A percentile compares a stretch with the other conserved stretches of the same genome.
Conservation (phyloP, 2,113 vertebrate genomes). For the Pseudonaja textilis region DNA sequence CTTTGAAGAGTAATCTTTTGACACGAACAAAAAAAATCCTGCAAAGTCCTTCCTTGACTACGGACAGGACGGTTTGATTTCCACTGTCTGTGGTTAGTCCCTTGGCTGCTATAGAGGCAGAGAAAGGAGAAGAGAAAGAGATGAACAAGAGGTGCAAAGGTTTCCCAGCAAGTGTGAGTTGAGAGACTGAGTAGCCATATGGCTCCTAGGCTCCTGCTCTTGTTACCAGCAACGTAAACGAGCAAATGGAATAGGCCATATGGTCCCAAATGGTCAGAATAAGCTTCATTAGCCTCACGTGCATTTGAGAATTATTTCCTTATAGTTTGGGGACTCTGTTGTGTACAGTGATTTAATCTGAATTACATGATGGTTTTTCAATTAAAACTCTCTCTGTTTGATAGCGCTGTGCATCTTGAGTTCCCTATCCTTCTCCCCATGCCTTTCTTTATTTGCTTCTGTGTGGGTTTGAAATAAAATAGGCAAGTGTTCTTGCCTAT, state of each 20-base stretch:
- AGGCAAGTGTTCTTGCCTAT: not conserved
- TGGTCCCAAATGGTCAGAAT: slow-evolving; percentile 15
- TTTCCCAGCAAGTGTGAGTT: not conserved
- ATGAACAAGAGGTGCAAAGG: not conserved
- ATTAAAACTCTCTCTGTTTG: not conserved
- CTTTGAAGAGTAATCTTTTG: not conserved
- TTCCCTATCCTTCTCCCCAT: not conserved
- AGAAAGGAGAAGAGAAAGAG: not conserved
- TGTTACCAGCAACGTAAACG: slow-evolving; percentile 13
- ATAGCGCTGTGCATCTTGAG: not conserved
- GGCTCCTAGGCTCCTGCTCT: not conserved
- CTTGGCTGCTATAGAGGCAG: not conserved
- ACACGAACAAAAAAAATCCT: not conserved
- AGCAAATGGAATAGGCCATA: slow-evolving; percentile 54
- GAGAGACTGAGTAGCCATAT: slow-evolving; percentile 11
- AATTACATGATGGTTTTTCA: not conserved
- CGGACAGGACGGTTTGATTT: not conserved
- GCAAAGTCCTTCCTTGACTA: not conserved
- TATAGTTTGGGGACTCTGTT: not conserved
- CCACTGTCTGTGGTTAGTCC: not conserved
- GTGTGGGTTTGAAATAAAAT: not conserved
- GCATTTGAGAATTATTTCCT: not conserved
- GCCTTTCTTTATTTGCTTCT: not conserved
- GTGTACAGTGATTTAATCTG: not conserved
- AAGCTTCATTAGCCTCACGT: not conserved